phyloP scores from a whole-genome alignment of 2,113 vertebrate species.

The Lonchura striata region DNA sequence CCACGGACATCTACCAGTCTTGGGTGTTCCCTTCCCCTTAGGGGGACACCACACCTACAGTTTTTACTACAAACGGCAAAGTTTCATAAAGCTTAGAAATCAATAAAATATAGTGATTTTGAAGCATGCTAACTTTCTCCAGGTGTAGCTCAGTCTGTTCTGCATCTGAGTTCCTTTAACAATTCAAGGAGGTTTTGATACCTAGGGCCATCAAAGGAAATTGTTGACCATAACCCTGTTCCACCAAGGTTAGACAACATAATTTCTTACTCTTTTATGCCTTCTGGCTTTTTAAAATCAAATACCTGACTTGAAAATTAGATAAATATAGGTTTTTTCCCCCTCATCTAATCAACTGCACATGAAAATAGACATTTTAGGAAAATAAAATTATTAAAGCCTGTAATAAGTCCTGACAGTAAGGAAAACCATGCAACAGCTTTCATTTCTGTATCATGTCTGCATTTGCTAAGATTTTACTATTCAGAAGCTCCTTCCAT shows the following conservation, averaged over 20 bases:
- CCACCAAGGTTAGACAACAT: background rate
- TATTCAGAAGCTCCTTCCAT: background rate
- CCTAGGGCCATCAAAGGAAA: background rate
- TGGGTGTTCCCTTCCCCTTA: background rate
- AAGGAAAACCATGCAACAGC: background rate
- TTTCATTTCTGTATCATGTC: background rate
- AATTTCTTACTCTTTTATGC: background rate
- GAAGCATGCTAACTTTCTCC: background rate
- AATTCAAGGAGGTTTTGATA: background rate
- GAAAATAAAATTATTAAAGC: background rate
- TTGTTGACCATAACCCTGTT: background rate
- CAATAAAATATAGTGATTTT: background rate
- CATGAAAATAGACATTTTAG: background rate
- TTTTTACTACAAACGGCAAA: background rate
- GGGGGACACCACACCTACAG: background rate
- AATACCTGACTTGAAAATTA: background rate
- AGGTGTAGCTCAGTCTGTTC: background rate
- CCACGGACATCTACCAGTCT: rapidly evolving
- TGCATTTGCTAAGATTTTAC: background rate
- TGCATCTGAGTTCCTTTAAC: background rate
- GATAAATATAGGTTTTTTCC: background rate
- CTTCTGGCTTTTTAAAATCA: background rate
- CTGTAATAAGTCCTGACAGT: background rate
- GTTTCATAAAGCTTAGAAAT: background rate
- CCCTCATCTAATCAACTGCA: background rate